Conservation (phyloP, 2,888 invertebrate genomes). For the Drosophila monieri region DNA sequence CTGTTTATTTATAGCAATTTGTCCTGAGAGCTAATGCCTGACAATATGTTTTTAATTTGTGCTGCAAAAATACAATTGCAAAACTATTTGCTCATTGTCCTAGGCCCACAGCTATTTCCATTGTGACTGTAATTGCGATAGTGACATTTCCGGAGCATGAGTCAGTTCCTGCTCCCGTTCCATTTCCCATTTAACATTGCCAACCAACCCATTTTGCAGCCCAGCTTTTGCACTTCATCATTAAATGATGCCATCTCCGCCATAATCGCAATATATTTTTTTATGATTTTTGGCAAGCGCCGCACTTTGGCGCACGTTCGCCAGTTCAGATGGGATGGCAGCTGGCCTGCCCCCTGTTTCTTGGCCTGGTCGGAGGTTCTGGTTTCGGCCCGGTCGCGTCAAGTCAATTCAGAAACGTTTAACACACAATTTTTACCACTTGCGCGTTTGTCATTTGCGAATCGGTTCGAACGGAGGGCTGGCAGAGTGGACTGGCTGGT, state of each 20-base stretch:
- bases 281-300: slow-evolving; percentile 74
- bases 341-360: slow-evolving; percentile 42
- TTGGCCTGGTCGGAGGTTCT: slow-evolving; percentile 20
- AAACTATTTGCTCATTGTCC: slow-evolving; percentile 50
- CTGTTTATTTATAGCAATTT: slow-evolving; percentile 64
- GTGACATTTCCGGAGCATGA: slow-evolving; percentile 38
- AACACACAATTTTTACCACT: slow-evolving; percentile 71
- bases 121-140: slow-evolving; percentile 10
- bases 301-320: slow-evolving; percentile 78
- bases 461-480: slow-evolving; percentile 5
- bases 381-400: slow-evolving; percentile 39
- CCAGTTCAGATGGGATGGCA: slow-evolving; percentile 28
- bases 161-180: slow-evolving; percentile 21
- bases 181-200: slow-evolving; percentile 10
- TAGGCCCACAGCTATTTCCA: slow-evolving; percentile 21
- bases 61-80: slow-evolving; percentile 67
- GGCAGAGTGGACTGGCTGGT: background rate
- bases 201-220: slow-evolving; percentile 4
- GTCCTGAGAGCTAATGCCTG: slow-evolving; percentile 62
- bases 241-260: slow-evolving; percentile 41
- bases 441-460: slow-evolving; percentile 61
- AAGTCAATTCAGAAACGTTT: slow-evolving; percentile 81
- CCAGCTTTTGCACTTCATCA: slow-evolving; percentile 37
- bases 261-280: slow-evolving; percentile 61
- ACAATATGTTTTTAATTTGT: slow-evolving; percentile 84